phyloP scores from a whole-genome alignment of 2,888 invertebrate genomes.

The Maniola hyperantus region DNA sequence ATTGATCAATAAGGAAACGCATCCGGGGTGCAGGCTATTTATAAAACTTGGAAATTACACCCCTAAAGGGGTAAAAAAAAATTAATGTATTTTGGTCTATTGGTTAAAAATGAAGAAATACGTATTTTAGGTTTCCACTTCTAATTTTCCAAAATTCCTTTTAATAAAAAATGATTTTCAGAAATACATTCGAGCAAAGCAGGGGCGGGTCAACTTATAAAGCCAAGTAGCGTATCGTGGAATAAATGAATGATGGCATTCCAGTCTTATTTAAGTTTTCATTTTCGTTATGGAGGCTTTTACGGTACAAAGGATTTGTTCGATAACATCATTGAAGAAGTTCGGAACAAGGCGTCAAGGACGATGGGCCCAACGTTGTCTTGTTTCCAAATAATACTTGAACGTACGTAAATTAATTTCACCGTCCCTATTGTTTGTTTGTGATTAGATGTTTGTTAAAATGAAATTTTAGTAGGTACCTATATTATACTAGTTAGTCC shows the following conservation, averaged over 20 bases:
- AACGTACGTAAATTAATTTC: conserved; percentile 32
- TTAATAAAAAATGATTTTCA: too few species aligned
- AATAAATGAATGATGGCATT: conserved; percentile 47
- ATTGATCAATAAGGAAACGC: too few species aligned
- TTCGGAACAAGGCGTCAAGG: conserved; percentile 48
- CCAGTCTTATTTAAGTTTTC: conserved; percentile 63
- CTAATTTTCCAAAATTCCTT: too few species aligned
- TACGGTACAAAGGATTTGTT: conserved; percentile 15
- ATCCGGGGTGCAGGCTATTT: too few species aligned
- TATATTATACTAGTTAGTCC: background rate
- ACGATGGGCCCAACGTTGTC: conserved; percentile 57
- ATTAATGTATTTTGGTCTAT: too few species aligned
- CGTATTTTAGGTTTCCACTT: too few species aligned
- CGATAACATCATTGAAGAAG: conserved; percentile 16
- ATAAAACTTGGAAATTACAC: too few species aligned
- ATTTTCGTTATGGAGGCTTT: conserved; percentile 15
- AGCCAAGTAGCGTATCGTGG: conserved; percentile 45
- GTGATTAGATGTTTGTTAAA: background rate
- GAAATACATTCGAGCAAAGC: too few species aligned
- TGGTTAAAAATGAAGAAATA: too few species aligned
- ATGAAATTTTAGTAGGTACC: background rate
- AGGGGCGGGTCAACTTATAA: conserved; percentile 34
- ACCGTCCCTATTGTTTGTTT: conserved; percentile 27
- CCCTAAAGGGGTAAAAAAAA: too few species aligned
- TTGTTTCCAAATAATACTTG: conserved; percentile 52